Base-by-base conservation (phyloP, 1,140 invertebrate genomes). In the Oscheius sp. region DNA sequence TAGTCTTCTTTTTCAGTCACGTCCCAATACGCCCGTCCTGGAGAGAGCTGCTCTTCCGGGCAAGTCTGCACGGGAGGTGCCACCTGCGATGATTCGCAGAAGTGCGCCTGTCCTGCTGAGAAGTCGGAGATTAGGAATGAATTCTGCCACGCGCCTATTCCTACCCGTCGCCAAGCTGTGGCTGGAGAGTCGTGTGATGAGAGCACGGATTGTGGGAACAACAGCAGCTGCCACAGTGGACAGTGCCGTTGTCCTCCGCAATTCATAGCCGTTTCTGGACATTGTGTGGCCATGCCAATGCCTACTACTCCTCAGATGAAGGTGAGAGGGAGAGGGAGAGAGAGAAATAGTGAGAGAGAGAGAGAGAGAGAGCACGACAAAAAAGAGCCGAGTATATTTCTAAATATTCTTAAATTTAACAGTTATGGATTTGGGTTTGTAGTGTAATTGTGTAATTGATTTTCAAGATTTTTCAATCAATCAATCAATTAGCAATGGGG, bases 11-110 rank as follows among this genome's bases (percentile, higher is more conserved):
- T 66, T 68, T 59, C 34, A 71, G 55, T 59, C 79, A 76, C 69
- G 18, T 58, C 59, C 15, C 36, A 46, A 15, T 81, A 82, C 64
- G 74, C 80, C 2, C 66, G 77, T 26, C 80, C 80, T 15, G 78
- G 73, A 15, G 81, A 81, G 61, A 74, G 70, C 32, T 82, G 80
- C 46, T 31, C 64, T 4, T 64, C 73, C 46, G 79, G 75, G 20
- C 71, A 82, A 71, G 77, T 78, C 26, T 82, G 80, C 29, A 80
- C 74, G 2, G 80, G 80, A 34, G 80, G 80, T 35, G 62, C 79
- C 35, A 59, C 73, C n/a, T 82, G 80, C 61, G 38, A 72, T 4
- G 29, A 66, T 36, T 59, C 76, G 70, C 26, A 82, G 79, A 63
- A 75, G 29, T 83, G 81, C 52, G 70, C 62, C 7, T 83, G 81